A percentile compares a stretch with the other conserved stretches of the same genome.
These are phyloP conservation scores for Pangasius macronema DNA, from an alignment of 2,797 vertebrate species.

Conservation along the genomic window DNA sequence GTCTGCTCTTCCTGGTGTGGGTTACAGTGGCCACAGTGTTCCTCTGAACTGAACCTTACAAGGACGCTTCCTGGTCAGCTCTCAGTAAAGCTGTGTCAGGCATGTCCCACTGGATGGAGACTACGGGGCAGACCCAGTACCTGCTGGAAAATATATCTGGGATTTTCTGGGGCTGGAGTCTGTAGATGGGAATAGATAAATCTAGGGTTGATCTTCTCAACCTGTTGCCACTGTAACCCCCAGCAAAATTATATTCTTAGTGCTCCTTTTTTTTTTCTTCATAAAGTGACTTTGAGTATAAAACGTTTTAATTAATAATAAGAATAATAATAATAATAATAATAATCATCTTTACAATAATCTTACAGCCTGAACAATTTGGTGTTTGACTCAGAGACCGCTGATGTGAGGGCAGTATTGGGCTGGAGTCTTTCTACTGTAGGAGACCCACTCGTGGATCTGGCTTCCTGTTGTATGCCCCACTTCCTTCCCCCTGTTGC, in stretches of 20 bases:
- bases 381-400: slow-evolving; percentile 78
- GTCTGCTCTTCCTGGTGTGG: no score
- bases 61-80: no score
- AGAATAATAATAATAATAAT: not conserved
- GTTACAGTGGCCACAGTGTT: no score
- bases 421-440: slow-evolving; percentile 81
- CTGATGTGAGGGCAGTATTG: slow-evolving; percentile 76
- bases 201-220: not conserved
- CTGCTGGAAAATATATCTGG: not conserved
- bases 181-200: not conserved
- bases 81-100: not conserved
- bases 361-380: slow-evolving; percentile 76
- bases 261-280: not conserved
- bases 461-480: slow-evolving; percentile 76
- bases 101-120: not conserved
- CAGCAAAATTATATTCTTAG: not conserved
- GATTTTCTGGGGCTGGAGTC: not conserved
- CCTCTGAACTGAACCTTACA: no score
- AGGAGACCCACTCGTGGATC: slow-evolving; percentile 78
- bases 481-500: slow-evolving; percentile 69
- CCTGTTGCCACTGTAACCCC: not conserved
- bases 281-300: not conserved
- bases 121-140: not conserved
- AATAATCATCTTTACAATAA: not conserved
- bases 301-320: not conserved